These are phyloP conservation scores for Drosophila auraria DNA, from an alignment of 1,140 invertebrate genomes.

Conservation along the genomic window DNA sequence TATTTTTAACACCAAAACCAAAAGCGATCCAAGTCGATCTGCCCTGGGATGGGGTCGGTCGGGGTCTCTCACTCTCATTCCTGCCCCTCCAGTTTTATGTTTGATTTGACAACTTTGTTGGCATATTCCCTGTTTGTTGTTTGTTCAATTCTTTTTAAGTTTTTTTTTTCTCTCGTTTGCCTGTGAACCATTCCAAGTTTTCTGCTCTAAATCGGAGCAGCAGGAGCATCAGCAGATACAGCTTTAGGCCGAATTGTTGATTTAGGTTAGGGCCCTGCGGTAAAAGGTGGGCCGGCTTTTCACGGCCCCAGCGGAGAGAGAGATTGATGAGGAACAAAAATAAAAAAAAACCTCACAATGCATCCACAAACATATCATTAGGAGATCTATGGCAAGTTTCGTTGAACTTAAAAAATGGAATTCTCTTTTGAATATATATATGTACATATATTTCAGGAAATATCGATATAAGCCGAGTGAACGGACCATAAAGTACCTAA, in stretches of 20 bases:
- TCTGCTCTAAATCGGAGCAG: slow-evolving; percentile 43
- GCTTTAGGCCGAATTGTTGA: slow-evolving; percentile 54
- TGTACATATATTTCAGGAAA: background rate
- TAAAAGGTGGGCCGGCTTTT: slow-evolving; percentile 23
- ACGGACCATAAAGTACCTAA: too few relatives aligned
- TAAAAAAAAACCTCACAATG: background rate
- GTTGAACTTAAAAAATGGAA: background rate
- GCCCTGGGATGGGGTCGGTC: slow-evolving; percentile 15
- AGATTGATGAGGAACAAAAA: slow-evolving; percentile 11
- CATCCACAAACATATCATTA: slow-evolving; percentile 28
- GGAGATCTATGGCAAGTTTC: background rate
- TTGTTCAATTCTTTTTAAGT: slow-evolving; percentile 23
- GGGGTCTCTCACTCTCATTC: slow-evolving; percentile 5
- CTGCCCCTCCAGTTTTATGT: slow-evolving; percentile 53
- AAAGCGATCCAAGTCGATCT: slow-evolving; percentile 29
- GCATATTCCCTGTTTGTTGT: slow-evolving; percentile 28
- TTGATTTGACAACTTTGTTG: slow-evolving; percentile 81
- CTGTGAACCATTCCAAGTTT: slow-evolving; percentile 37
- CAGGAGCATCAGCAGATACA: background rate
- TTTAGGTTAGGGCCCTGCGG: slow-evolving; percentile 45
- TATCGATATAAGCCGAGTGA: background rate
- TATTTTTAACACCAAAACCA: slow-evolving; percentile 73
- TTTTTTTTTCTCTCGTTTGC: slow-evolving; percentile 24
- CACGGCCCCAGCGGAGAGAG: background rate
- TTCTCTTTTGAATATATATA: background rate